Evolutionary conservation across 2,888 invertebrate species (phyloP), one percentile per base, ranked within the genome.

Genomic region (Priocnemis perturbator): DNA sequence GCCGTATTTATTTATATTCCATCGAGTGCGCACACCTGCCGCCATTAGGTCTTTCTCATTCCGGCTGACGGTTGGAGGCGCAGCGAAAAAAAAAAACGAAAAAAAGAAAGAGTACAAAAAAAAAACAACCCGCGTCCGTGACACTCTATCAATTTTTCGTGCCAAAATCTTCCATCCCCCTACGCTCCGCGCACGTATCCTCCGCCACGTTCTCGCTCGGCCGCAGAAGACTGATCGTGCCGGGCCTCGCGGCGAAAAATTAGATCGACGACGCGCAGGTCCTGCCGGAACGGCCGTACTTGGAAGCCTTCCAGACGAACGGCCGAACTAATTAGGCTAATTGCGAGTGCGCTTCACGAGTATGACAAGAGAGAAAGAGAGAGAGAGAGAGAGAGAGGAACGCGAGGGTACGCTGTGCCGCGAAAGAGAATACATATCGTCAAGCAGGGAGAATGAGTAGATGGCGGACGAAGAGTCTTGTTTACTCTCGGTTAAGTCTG

Each of bases 1-100:
- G 57, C 52, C 77, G 73, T 78, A 84, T 82, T 82, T 82, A 83
- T 83, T 81, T 84, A 82, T 83, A 82, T 83, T 81, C 78, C 73
- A 79, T 79, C 77, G 77, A 81, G 72, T 76, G 64, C 65, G 69
- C 76, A 71, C 84, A 84, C 82, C 82, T 84, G 83, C 73, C 73
- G 69, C 84, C 73, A 81, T 80, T 78, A 75, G 78, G 72, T 76
- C 73, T 72, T 69, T 77, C 78, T 76, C 78, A 64, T 75, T 73
- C 71, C 68, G 47, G 64, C 48, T 45, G 63, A 64, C 50, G 65
- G 23, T 45, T 19, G 59, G 69, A 64, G 63, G 69, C 53, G 76
- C n/a, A n/a, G 71, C 17, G 17, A 47, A 11, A 47, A 17, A 3
- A n/a, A n/a, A n/a, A n/a, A n/a, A n/a, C n/a, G n/a, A n/a, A n/a